phyloP scores from a whole-genome alignment of 2,888 invertebrate genomes.

The Lutraria lutraria region DNA sequence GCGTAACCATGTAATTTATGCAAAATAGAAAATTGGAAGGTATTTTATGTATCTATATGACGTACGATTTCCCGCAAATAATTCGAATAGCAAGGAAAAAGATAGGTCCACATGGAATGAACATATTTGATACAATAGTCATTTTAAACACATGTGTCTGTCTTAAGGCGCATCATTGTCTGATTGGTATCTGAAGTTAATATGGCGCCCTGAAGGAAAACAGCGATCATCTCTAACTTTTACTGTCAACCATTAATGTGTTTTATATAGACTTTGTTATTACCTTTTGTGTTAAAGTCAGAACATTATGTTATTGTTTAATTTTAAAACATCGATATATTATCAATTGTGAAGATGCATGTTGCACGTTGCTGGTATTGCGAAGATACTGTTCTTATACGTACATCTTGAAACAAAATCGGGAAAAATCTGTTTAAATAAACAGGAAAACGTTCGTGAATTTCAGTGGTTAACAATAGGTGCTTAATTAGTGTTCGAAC shows the following conservation, averaged over 20 bases:
- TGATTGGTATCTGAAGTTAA: constrained; percentile 27
- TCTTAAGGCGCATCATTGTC: constrained; percentile 19
- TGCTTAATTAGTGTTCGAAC: not conserved
- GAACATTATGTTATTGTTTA: not conserved
- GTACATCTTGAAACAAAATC: not conserved
- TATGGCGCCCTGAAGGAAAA: constrained; percentile 34
- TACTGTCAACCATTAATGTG: not conserved
- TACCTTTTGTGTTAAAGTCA: not conserved
- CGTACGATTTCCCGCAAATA: constrained; percentile 23
- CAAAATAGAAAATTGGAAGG: not conserved
- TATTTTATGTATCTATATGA: not conserved
- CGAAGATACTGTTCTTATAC: not conserved
- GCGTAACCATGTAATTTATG: not conserved
- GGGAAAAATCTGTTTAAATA: not conserved
- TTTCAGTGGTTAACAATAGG: not conserved
- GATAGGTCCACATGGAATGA: not conserved
- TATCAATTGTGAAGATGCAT: not conserved
- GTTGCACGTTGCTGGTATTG: not conserved
- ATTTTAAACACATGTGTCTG: constrained; percentile 40
- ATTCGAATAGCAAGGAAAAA: not conserved
- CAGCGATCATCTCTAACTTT: not conserved
- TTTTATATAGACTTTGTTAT: not conserved
- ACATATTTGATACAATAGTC: constrained; percentile 50
- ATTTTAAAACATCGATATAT: not conserved
- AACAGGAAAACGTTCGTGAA: not conserved